Percentiles rank a stretch among this genome's conserved stretches.
phyloP scores from a whole-genome alignment of 1,140 invertebrate genomes.

The Drosophila takahashii region DNA sequence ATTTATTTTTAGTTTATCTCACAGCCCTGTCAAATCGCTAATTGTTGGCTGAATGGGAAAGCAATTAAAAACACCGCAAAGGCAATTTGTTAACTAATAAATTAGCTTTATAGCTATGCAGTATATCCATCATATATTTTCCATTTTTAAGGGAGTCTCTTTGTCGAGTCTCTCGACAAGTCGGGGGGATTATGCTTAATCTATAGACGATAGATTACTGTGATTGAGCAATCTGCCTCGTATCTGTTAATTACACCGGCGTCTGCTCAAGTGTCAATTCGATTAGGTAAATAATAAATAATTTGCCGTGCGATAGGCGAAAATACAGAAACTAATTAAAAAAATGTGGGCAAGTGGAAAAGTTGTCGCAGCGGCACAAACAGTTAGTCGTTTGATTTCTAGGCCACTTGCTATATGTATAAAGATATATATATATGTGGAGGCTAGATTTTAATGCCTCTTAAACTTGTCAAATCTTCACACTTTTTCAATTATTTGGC shows the following conservation, averaged over 20 bases:
- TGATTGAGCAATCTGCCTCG: conserved; percentile 40
- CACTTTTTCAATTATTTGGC: conserved; percentile 84
- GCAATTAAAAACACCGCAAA: conserved; percentile 30
- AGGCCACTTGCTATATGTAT: conserved; percentile 46
- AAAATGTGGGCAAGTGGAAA: conserved; percentile 33
- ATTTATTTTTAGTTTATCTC: conserved; percentile 5
- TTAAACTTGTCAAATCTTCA: conserved; percentile 84
- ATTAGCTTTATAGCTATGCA: neutral
- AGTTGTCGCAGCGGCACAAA: conserved; percentile 43
- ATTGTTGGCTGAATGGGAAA: conserved; percentile 53
- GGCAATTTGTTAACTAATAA: conserved; percentile 23
- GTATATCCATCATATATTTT: neutral
- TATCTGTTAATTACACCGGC: conserved; percentile 49
- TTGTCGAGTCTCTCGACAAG: neutral
- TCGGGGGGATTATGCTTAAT: conserved; percentile 17
- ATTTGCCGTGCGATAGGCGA: conserved; percentile 37
- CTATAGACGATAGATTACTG: conserved; percentile 20
- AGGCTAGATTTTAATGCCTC: conserved; percentile 67
- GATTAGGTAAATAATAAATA: conserved; percentile 70
- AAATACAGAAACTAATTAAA: conserved; percentile 45
- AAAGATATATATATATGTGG: neutral
- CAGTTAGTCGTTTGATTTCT: conserved; percentile 58
- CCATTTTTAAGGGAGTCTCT: neutral
- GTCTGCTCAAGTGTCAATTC: conserved; percentile 71
- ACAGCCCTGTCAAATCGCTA: conserved; percentile 33